Evolutionary conservation across 2,888 invertebrate genomes (phyloP).

Genomic region (Caenorhabditis wallacei): DNA sequence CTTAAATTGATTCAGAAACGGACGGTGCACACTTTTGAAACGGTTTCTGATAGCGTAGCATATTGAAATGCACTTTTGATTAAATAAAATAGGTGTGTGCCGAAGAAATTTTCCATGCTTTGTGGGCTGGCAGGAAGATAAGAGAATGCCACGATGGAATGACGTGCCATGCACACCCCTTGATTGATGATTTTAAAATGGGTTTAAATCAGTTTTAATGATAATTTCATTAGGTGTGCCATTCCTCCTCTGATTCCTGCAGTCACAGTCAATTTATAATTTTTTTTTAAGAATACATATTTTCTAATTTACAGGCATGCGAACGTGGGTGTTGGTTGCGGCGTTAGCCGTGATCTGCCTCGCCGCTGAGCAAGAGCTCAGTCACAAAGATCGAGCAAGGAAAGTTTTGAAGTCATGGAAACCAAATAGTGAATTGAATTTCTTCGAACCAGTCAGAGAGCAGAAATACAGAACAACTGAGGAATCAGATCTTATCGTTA

Average conservation of each 20-base stretch:
- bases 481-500: conserved; percentile 36
- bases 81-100: neutral
- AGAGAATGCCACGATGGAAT: conserved; percentile 59
- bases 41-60: neutral
- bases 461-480: conserved; percentile 15
- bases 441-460: conserved; percentile 18
- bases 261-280: neutral
- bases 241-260: neutral
- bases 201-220: conserved; percentile 54
- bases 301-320: conserved; percentile 37
- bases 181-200: conserved; percentile 46
- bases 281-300: neutral
- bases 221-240: conserved; percentile 56
- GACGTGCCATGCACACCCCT: conserved; percentile 44
- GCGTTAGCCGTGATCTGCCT: conserved; percentile 58
- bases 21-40: neutral
- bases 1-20: neutral
- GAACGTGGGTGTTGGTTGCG: conserved; percentile 65
- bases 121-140: conserved; percentile 54
- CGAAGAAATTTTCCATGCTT: conserved; percentile 31
- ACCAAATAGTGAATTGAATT: conserved; percentile 2
- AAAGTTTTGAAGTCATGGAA: conserved; percentile 56
- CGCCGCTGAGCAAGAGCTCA: conserved; percentile 42
- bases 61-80: conserved; percentile 42
- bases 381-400: conserved; percentile 37